Conservation (phyloP, 2,888 invertebrate species). For the Blastobasis lacticolella region DNA sequence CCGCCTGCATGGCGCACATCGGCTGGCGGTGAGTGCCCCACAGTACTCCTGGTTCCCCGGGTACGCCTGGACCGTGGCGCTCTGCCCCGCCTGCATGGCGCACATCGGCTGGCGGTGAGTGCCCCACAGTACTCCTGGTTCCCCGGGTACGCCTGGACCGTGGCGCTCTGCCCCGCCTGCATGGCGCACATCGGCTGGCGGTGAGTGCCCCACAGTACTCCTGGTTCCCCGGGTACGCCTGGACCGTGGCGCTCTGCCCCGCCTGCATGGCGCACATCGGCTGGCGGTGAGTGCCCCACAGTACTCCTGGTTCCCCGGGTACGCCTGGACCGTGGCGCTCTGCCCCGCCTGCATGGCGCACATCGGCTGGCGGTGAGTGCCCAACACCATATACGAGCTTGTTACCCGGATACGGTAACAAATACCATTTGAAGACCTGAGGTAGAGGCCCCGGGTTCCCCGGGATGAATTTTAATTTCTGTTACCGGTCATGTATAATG, state of each 20-base stretch:
- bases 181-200: slow-evolving; percentile 55
- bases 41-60: slow-evolving; percentile 71
- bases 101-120: slow-evolving; percentile 56
- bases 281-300: slow-evolving; percentile 41
- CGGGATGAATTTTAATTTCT: too few species aligned
- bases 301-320: slow-evolving; percentile 70
- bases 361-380: slow-evolving; percentile 48
- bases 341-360: slow-evolving; percentile 47
- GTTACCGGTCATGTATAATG: too few species aligned
- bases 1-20: slow-evolving; percentile 27
- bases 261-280: slow-evolving; percentile 51
- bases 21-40: slow-evolving; percentile 42
- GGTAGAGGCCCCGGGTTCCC: too few species aligned
- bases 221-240: slow-evolving; percentile 69
- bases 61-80: slow-evolving; percentile 55
- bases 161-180: slow-evolving; percentile 46
- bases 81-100: slow-evolving; percentile 40
- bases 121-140: slow-evolving; percentile 58
- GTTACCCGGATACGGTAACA: too few species aligned
- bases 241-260: slow-evolving; percentile 50
- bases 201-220: slow-evolving; percentile 43
- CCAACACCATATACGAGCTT: too few species aligned
- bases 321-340: slow-evolving; percentile 52
- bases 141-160: slow-evolving; percentile 65
- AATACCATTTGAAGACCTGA: too few species aligned